Percentiles rank a stretch among this genome's conserved stretches.
Conservation (phyloP, 2,113 vertebrate genomes). For the Azemiops feae region DNA sequence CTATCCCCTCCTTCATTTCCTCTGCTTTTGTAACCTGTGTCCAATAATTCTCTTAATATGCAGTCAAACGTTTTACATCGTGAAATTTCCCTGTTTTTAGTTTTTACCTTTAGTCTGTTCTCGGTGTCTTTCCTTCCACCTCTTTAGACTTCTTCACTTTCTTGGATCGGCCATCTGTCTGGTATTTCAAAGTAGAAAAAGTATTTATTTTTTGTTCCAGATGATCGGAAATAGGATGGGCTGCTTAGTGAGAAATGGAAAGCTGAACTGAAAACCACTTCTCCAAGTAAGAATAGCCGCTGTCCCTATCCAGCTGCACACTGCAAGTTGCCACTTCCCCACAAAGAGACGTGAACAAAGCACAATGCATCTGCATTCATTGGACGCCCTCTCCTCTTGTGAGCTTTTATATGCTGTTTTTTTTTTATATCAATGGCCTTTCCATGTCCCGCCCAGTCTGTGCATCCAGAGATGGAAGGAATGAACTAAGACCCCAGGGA, state of each 20-base stretch:
- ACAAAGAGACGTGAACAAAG: neutral
- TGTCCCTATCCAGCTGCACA: neutral
- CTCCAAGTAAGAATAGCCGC: neutral
- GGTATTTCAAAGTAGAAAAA: no score
- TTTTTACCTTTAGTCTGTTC: neutral
- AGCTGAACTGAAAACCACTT: slow-evolving; percentile 10
- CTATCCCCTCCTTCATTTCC: neutral
- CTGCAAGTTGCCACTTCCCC: no score
- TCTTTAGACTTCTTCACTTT: neutral
- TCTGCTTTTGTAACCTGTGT: neutral
- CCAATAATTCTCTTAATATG: neutral
- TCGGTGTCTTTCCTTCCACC: neutral
- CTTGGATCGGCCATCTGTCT: neutral
- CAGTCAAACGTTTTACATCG: neutral
- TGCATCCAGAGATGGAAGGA: neutral
- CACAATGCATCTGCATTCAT: neutral
- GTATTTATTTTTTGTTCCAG: neutral
- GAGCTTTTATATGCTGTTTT: neutral
- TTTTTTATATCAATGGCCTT: neutral
- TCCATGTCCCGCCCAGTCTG: neutral
- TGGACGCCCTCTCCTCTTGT: neutral
- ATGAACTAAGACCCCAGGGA: neutral
- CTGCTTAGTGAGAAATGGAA: neutral
- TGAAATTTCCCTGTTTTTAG: neutral
- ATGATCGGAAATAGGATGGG: neutral